phyloP scores from a whole-genome alignment of 2,113 vertebrate species.

The Pseudonaja textilis region DNA sequence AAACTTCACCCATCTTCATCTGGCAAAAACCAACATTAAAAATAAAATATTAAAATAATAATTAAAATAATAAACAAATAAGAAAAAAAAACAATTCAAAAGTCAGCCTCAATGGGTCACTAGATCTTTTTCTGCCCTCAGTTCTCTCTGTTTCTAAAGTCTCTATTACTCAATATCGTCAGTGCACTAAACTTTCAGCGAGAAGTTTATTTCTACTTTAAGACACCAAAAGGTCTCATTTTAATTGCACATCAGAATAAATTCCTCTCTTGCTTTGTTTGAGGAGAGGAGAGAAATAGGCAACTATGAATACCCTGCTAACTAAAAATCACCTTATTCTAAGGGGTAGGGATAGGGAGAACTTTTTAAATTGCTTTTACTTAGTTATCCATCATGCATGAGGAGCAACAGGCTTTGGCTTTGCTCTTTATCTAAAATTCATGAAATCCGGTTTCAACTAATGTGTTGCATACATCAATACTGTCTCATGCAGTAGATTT shows the following conservation, averaged over 20 bases:
- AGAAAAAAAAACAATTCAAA: too few relatives aligned
- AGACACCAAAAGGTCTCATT: not conserved
- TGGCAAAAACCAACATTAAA: too few relatives aligned
- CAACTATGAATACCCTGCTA: slow-evolving; percentile 2
- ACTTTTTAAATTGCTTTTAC: slow-evolving; percentile 41
- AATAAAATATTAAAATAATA: too few relatives aligned
- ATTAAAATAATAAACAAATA: too few relatives aligned
- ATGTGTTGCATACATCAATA: slow-evolving; percentile 6
- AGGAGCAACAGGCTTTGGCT: slow-evolving; percentile 40
- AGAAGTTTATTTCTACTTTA: not conserved
- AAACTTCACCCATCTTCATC: too few relatives aligned
- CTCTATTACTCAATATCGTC: not conserved
- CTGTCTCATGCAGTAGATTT: slow-evolving; percentile 22
- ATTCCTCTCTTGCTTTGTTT: not conserved
- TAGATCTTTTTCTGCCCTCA: too few relatives aligned
- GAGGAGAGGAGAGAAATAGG: not conserved
- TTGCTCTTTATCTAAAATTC: slow-evolving; percentile 47
- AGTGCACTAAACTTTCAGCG: not conserved
- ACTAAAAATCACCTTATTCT: slow-evolving; percentile 25
- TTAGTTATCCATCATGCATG: slow-evolving; percentile 43
- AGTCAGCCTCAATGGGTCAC: too few relatives aligned
- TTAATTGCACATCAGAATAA: slow-evolving; percentile 15
- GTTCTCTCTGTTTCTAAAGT: too few relatives aligned
- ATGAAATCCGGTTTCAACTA: slow-evolving; percentile 30
- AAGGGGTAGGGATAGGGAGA: slow-evolving; percentile 38